These are phyloP conservation scores for Drosophila flavopinicola DNA, from an alignment of 2,888 invertebrate genomes.

Conservation along the genomic window DNA sequence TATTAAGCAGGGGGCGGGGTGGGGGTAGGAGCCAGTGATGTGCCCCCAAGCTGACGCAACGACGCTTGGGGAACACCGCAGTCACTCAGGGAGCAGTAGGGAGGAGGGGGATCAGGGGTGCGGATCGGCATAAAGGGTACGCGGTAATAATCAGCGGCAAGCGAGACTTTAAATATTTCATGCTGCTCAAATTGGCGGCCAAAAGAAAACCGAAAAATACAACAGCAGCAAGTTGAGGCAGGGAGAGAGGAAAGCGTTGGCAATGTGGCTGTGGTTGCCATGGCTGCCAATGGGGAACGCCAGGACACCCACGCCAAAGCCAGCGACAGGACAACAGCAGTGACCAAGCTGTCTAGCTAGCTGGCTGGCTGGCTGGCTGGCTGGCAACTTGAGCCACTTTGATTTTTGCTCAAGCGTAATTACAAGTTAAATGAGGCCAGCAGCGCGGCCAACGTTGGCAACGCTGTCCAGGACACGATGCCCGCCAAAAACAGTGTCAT, in stretches of 20 bases:
- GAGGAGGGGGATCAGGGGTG: neutral
- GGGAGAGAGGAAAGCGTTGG: constrained; percentile 1
- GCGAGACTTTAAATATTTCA: constrained; percentile 79
- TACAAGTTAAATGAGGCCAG: constrained; percentile 83
- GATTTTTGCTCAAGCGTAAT: constrained; percentile 79
- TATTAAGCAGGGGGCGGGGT: neutral
- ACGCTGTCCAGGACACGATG: constrained; percentile 46
- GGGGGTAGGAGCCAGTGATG: constrained; percentile 19
- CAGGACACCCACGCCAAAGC: constrained; percentile 4
- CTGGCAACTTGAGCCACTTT: constrained; percentile 80
- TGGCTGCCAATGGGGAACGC: constrained; percentile 31
- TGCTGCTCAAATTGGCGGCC: constrained; percentile 71
- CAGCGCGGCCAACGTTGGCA: constrained; percentile 49
- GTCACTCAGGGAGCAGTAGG: constrained; percentile 2
- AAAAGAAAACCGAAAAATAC: constrained; percentile 42
- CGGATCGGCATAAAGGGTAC: constrained; percentile 32
- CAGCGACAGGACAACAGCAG: constrained; percentile 21
- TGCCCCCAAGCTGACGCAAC: constrained; percentile 59
- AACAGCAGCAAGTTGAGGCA: constrained; percentile 13
- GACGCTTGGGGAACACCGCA: constrained; percentile 47
- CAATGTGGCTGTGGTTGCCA: constrained; percentile 43
- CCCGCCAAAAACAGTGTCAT: constrained; percentile 77
- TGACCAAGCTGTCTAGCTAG: constrained; percentile 21
- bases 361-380: constrained; percentile 24
- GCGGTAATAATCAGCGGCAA: constrained; percentile 75